Percentiles rank a stretch among this genome's conserved stretches.
Conservation (phyloP, 2,888 invertebrate genomes). For the Macaria notata region DNA sequence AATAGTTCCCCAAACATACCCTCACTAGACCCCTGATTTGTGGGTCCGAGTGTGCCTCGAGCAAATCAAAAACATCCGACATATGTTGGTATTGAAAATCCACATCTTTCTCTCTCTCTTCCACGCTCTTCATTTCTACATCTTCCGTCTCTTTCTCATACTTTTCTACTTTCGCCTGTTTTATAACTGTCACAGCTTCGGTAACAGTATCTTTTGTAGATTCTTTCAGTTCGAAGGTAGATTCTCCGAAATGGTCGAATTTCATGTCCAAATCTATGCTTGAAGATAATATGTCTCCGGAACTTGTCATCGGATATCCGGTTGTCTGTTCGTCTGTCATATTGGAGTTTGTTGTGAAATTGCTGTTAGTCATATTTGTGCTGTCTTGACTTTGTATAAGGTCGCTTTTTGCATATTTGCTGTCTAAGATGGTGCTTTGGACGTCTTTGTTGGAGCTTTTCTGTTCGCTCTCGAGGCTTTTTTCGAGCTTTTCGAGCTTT, state of each 20-base stretch:
- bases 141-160: constrained; percentile 55
- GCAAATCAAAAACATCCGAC: constrained; percentile 85
- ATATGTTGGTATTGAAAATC: constrained; percentile 82
- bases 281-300: constrained; percentile 62
- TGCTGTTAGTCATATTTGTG: constrained; percentile 71
- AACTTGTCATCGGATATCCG: constrained; percentile 72
- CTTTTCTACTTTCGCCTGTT: constrained; percentile 44
- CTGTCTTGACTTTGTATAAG: constrained; percentile 61
- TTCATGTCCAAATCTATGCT: constrained; percentile 83
- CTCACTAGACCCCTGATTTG: constrained; percentile 89
- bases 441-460: constrained; percentile 69
- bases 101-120: constrained; percentile 32
- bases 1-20: constrained; percentile 85
- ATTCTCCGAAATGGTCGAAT: constrained; percentile 84
- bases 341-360: constrained; percentile 71
- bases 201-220: constrained; percentile 19
- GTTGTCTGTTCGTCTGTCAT: constrained; percentile 71
- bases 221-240: constrained; percentile 58
- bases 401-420: constrained; percentile 58
- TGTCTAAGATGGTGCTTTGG: constrained; percentile 67
- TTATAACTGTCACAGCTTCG: constrained; percentile 38
- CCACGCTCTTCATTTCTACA: constrained; percentile 36
- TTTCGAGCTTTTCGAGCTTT: constrained; percentile 59
- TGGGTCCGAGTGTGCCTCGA: constrained; percentile 89
- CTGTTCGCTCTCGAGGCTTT: constrained; percentile 63